phyloP scores from a whole-genome alignment of 2,797 vertebrate genomes.

The Danio choprae region DNA sequence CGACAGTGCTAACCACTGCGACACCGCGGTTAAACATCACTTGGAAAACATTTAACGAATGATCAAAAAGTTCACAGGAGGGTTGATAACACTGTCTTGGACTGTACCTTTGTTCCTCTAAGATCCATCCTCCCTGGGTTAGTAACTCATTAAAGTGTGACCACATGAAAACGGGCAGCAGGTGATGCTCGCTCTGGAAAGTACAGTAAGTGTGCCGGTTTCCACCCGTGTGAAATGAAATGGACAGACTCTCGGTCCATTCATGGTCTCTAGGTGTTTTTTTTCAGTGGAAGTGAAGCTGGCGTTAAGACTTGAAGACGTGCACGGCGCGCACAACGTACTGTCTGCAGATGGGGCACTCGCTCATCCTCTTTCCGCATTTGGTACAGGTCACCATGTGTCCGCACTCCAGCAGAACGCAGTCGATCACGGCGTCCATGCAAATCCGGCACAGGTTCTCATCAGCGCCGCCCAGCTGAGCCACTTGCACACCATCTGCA shows the following conservation, averaged over 20 bases:
- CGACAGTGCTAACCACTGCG: no score
- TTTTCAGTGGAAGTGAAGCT: neutral
- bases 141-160: constrained; percentile 28
- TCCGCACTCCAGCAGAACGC: constrained; percentile 95
- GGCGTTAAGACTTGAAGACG: constrained; percentile 91
- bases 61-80: no score
- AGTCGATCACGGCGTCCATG: constrained; percentile 98
- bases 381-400: constrained; percentile 99
- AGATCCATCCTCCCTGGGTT: constrained; percentile 30
- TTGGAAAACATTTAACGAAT: no score
- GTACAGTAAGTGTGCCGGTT: constrained; percentile 6
- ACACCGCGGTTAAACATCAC: no score
- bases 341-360: constrained; percentile 98
- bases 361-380: constrained; percentile 97
- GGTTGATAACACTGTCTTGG: no score
- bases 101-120: neutral
- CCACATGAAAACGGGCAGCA: constrained; percentile 13
- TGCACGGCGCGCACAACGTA: constrained; percentile 96
- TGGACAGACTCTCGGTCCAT: neutral
- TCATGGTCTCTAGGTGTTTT: neutral
- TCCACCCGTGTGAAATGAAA: constrained; percentile 23
- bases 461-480: constrained; percentile 85
- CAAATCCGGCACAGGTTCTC: constrained; percentile 97
- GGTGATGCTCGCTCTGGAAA: neutral
- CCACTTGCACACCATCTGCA: constrained; percentile 84